phyloP scores from a whole-genome alignment of 2,113 vertebrate species.

The Sinosuthora webbiana region DNA sequence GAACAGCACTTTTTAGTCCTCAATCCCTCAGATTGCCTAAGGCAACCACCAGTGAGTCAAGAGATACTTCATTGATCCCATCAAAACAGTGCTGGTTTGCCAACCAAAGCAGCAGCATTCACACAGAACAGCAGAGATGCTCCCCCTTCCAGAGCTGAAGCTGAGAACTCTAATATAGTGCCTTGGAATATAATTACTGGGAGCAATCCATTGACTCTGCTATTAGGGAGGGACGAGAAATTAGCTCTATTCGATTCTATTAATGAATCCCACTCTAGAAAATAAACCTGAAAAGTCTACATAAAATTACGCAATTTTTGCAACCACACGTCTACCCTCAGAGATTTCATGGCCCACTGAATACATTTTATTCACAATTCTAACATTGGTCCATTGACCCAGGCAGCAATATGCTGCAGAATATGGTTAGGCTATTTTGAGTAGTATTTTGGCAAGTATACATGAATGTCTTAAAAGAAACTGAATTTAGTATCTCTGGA shows the following conservation, averaged over 20 bases:
- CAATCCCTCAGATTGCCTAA: neutral
- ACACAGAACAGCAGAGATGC: neutral
- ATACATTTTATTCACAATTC: neutral
- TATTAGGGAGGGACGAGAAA: neutral
- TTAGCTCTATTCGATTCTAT: neutral
- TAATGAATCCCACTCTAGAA: neutral
- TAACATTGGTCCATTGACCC: neutral
- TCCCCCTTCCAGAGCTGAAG: neutral
- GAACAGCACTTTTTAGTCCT: neutral
- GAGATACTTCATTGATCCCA: neutral
- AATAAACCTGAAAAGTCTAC: neutral
- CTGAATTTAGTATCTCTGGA: neutral
- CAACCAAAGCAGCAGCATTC: neutral
- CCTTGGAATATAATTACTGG: neutral
- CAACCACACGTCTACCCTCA: neutral
- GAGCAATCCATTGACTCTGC: neutral
- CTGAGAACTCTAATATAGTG: neutral
- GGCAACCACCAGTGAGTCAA: neutral
- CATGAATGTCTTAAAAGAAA: neutral
- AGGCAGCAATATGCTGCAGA: neutral
- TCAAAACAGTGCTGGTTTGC: neutral
- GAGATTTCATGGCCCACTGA: neutral
- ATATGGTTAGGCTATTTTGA: neutral
- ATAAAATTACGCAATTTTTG: neutral
- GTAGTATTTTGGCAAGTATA: neutral